Base-by-base conservation (phyloP, 2,113 vertebrate genomes). In the Pardalotus punctatus region DNA sequence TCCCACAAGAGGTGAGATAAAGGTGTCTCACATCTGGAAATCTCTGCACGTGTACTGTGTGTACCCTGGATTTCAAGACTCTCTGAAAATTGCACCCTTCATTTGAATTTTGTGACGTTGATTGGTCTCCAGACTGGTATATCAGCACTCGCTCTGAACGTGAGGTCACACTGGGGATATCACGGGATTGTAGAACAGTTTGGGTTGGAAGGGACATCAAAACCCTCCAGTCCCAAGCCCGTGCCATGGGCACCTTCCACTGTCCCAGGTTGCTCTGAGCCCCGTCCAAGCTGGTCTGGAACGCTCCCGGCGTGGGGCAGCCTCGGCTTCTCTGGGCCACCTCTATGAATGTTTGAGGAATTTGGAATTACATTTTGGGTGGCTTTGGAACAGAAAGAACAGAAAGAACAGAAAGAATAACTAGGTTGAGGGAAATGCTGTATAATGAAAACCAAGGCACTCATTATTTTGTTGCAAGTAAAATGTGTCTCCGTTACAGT, bases 211-310 rank as follows among this genome's bases (percentile, higher is more conserved):
- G 11, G 40, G 54, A 31, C 7, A 5, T 21, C 31, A 7, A 53
- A 54, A 25, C 5, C 3, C 61, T 74, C 6, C 5, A 8, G 9
- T 23, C 82, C 54, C 5, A 57, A 14, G 7, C 21, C 11, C 16
- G 31, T 31, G 42, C n/a, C 35, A 12, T 27, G 25, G 25, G 13
- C n/a, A 35, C 6, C 17, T 43, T 20, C 22, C 58, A 14, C 60
- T 4, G 2, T 5, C 54, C 70, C 45, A 47, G 19, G 38, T 2
- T 18, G 1, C 28, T 60, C 4, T 3, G 33, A 74, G 1, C 43
- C 23, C 36, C 18, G 3, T 51, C 53, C 67, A 74, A 6, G 53
- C n/a, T 7, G 13, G 29, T n/a, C 47, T 35, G 7, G 38, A 2
- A 15, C 6, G 7, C 6, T 1, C 10, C 24, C 45, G 70, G 28